A percentile compares a stretch with the other conserved stretches of the same genome.
Evolutionary conservation across 2,113 vertebrate species (phyloP).

Genomic region (Nyctereutes procyonoides): DNA sequence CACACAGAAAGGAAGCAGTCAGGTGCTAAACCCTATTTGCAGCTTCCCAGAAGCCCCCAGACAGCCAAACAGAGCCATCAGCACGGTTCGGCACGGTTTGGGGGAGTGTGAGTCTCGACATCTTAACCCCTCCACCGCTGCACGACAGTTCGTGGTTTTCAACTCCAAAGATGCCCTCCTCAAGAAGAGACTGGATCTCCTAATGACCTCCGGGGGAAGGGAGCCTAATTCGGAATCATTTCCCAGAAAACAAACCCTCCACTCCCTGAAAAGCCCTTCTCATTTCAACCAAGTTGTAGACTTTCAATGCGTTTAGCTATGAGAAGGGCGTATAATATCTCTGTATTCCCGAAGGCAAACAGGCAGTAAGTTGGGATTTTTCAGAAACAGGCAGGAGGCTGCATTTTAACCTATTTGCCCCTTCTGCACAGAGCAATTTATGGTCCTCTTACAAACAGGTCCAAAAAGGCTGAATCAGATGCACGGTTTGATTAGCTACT

Average conservation of each 20-base stretch:
- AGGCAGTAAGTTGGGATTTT: constrained; percentile 73
- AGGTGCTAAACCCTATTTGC: constrained; percentile 78
- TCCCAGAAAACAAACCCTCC: not conserved
- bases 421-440: constrained; percentile 42
- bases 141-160: rapidly evolving
- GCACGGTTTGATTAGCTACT: constrained; percentile 56
- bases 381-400: constrained; percentile 67
- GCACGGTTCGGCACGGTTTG: rapidly evolving
- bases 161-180: not conserved
- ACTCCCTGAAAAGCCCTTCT: not conserved
- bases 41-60: constrained; percentile 67
- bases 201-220: not conserved
- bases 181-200: rapidly evolving
- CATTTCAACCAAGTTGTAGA: not conserved
- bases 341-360: not conserved
- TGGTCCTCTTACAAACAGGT: not conserved
- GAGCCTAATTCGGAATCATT: not conserved
- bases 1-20: constrained; percentile 72
- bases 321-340: not conserved
- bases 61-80: rapidly evolving
- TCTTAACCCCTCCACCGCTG: not conserved
- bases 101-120: rapidly evolving
- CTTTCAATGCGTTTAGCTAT: rapidly evolving
- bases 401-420: constrained; percentile 61
- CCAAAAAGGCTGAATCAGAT: constrained; percentile 19